Percentiles rank a stretch among this genome's conserved stretches.
These are phyloP conservation scores for Conger conger DNA, from an alignment of 2,113 vertebrate genomes.

Conservation along the genomic window DNA sequence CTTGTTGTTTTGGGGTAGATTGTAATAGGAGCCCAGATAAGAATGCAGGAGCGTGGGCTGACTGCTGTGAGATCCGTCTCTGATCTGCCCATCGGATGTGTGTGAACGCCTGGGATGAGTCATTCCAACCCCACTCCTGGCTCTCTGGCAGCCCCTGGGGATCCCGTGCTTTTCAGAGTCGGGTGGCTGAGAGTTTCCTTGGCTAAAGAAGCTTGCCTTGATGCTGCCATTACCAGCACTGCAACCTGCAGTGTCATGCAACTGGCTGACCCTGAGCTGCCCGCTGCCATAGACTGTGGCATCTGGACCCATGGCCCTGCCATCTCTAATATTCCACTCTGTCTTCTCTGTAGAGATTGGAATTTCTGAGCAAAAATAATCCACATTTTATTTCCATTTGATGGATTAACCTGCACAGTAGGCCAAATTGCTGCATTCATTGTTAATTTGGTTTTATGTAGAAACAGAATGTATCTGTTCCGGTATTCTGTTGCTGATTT, in stretches of 20 bases:
- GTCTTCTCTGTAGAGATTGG: neutral
- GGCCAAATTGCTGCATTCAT: neutral
- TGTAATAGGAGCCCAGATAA: neutral
- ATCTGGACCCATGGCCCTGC: neutral
- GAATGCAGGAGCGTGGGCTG: neutral
- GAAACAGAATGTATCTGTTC: neutral
- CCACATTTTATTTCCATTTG: neutral
- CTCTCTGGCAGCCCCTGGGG: neutral
- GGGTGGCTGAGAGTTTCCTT: neutral
- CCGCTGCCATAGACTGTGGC: neutral
- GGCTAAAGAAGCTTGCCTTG: neutral
- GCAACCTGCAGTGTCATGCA: neutral
- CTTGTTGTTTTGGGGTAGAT: neutral
- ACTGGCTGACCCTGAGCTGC: neutral
- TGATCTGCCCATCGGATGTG: neutral
- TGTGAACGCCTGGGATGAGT: conserved; percentile 8
- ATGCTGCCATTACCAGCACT: neutral
- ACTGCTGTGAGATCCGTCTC: neutral
- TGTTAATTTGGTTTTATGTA: neutral
- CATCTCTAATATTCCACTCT: neutral
- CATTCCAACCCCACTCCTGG: neutral
- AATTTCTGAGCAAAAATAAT: neutral
- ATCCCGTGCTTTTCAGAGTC: neutral
- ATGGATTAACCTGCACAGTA: neutral
- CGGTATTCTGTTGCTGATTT: neutral